Evolutionary conservation across 2,797 vertebrate genomes (phyloP), one percentile per base, ranked within the genome.

Genomic region (Melanotaenia maccullochi): DNA sequence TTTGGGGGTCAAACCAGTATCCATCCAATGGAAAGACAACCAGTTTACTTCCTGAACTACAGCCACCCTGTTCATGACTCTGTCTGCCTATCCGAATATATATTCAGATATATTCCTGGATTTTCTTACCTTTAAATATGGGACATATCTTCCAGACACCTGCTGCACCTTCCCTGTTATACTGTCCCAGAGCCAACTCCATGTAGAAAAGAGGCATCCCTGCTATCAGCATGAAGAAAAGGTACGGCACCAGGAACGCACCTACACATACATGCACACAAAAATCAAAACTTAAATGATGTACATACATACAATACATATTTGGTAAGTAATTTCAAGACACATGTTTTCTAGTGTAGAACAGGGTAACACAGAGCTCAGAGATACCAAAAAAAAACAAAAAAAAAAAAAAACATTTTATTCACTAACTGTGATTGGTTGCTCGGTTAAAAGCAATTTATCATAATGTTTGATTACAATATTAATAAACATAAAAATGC

Each of bases 151-250:
- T 97, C 96, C 96, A 97, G 71, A 97, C 95, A 0, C 96, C 96
- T 0, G 96, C 96, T 0, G 96, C 96, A 13, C 96, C 96, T 81
- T 96, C 95, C 64, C 96, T 92, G 89, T 97, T 96, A 81, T 96
- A 97, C 78, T 97, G 96, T 24, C 96, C 96, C 24, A 97, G 86
- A 13, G 96, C 96, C 84, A 97, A 90, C 87, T 97, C 96, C 96
- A 97, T 97, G 89, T 97, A 97, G 93, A 97, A 97, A 0, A 97
- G 96, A 0, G 96, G 96, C 96, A 96, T 97, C 8, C 96, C 96
- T 0, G 96, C 96, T 51, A 97, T 97, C 81, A 97, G 93, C 96
- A 97, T 97, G 87, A 97, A 97, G 87, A 97, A 94, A 75, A 97
- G 64, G 81, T 97, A 97, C 3, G 96, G 96, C 28, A 97, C 96